phyloP scores from a whole-genome alignment of 2,888 invertebrate species.

The Tenthredo distinguenda region DNA sequence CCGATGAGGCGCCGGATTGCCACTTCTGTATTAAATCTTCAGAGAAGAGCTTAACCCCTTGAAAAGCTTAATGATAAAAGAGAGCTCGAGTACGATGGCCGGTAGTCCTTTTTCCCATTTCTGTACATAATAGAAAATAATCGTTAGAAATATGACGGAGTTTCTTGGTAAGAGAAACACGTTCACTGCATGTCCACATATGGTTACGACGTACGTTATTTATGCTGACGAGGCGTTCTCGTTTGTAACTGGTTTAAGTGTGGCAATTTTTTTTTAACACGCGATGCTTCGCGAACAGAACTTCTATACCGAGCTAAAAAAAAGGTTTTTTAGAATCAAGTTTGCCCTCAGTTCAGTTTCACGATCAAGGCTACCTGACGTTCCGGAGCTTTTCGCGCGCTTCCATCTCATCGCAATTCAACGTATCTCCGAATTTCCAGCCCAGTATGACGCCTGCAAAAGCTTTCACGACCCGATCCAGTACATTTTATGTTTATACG shows the following conservation, averaged over 20 bases:
- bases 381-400: not conserved
- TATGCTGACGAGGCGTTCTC: constrained; percentile 27
- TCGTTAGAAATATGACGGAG: constrained; percentile 1
- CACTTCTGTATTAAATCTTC: not conserved
- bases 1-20: not conserved
- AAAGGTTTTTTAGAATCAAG: not conserved
- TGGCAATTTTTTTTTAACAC: not conserved
- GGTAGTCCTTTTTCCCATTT: not conserved
- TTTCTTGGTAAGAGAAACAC: not conserved
- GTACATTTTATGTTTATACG: not conserved
- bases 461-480: not conserved
- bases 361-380: not conserved
- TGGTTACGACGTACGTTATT: not conserved
- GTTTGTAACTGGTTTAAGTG: not conserved
- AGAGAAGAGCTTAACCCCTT: not conserved
- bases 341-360: not conserved
- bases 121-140: not conserved
- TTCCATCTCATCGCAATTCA: not conserved
- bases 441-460: not conserved
- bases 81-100: not conserved
- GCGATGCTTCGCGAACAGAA: not conserved
- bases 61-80: not conserved
- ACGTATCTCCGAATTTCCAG: not conserved
- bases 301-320: not conserved
- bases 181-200: not conserved